Percentiles rank a stretch among this genome's conserved stretches.
Conservation (phyloP, 64 coral and sea anemone species). For the Porites australiensis region DNA sequence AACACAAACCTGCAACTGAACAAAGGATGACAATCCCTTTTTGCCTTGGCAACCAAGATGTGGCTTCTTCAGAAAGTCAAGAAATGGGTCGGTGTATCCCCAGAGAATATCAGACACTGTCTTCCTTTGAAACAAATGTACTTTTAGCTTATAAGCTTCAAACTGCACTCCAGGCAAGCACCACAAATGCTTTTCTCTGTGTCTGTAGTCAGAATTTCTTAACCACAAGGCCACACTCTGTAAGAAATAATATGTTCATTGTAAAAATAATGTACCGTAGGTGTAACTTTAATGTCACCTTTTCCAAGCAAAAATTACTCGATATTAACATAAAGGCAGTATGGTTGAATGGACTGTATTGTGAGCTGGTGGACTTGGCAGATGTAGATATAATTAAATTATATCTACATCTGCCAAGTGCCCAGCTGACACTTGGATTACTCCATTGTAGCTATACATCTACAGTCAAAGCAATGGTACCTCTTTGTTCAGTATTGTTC, state of each 20-base stretch:
- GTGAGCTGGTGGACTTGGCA: too few relatives aligned
- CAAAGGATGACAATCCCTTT: slow-evolving; percentile 65
- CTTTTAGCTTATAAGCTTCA: neutral
- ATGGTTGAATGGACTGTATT: too few relatives aligned
- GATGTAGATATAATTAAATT: too few relatives aligned
- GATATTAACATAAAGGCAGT: too few relatives aligned
- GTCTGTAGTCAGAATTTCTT: slow-evolving; percentile 26
- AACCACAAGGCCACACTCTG: slow-evolving; percentile 47
- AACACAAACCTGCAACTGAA: slow-evolving; percentile 79
- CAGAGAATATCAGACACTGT: slow-evolving; percentile 78
- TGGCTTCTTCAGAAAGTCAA: slow-evolving; percentile 5
- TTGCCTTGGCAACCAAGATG: slow-evolving; percentile 17
- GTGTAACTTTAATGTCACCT: neutral
- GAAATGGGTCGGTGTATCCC: slow-evolving; percentile 78
- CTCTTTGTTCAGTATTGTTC: too few relatives aligned
- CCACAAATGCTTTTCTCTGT: neutral
- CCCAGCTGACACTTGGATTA: too few relatives aligned
- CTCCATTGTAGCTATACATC: too few relatives aligned
- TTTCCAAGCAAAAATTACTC: too few relatives aligned
- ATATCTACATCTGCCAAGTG: too few relatives aligned
- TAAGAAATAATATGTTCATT: neutral
- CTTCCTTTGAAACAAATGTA: slow-evolving; percentile 72
- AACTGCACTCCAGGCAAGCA: neutral
- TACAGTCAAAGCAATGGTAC: too few relatives aligned
- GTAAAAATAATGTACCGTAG: neutral